phyloP scores from a whole-genome alignment of 2,888 invertebrate species.

The Micoletzkya japonica region DNA sequence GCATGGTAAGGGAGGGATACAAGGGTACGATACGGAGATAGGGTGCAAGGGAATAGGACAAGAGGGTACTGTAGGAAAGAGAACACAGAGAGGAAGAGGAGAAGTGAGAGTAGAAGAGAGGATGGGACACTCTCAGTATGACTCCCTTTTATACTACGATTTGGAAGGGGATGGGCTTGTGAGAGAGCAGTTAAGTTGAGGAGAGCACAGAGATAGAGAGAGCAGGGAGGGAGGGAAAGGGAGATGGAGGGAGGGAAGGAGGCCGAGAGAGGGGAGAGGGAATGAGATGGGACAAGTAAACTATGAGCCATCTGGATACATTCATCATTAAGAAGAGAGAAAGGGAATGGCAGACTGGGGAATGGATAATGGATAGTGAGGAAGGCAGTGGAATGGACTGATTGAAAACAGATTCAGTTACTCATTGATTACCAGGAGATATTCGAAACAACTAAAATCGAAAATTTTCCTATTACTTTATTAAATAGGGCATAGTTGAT shows the following conservation, averaged over 20 bases:
- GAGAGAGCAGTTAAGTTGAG: conserved; percentile 15
- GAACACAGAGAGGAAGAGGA: conserved; percentile 7
- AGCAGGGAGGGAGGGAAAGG: neutral
- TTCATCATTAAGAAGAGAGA: too few relatives aligned
- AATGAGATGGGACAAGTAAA: neutral
- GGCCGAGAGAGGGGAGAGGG: neutral
- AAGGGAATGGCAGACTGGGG: too few relatives aligned
- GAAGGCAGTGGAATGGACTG: too few relatives aligned
- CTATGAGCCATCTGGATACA: too few relatives aligned
- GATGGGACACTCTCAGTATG: too few relatives aligned
- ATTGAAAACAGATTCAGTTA: too few relatives aligned
- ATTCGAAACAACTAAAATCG: too few relatives aligned
- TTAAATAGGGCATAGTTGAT: too few relatives aligned
- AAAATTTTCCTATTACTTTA: too few relatives aligned
- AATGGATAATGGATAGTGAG: too few relatives aligned
- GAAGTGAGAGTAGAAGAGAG: conserved; percentile 25
- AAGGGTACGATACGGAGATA: too few relatives aligned
- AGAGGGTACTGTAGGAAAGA: conserved; percentile 25
- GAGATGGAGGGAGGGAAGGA: neutral
- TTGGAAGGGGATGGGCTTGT: conserved; percentile 26
- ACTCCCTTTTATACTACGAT: neutral
- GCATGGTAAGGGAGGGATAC: neutral
- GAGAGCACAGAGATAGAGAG: neutral
- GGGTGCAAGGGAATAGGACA: conserved; percentile 22
- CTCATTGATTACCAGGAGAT: too few relatives aligned